These are phyloP conservation scores for Agrochola macilenta DNA, from an alignment of 2,888 invertebrate species.

Conservation along the genomic window DNA sequence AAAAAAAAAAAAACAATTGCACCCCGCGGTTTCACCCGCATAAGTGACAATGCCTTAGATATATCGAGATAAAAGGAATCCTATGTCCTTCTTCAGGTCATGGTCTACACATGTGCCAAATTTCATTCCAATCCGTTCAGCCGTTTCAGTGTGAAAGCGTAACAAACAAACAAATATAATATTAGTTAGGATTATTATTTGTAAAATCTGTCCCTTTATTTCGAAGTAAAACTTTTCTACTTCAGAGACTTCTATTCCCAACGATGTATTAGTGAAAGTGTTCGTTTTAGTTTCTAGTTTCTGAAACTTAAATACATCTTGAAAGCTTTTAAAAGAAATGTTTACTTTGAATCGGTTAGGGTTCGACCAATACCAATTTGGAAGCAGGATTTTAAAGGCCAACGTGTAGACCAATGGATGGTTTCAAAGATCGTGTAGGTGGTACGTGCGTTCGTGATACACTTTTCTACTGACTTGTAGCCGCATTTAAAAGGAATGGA, in stretches of 20 bases:
- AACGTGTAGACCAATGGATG: slow-evolving; percentile 5
- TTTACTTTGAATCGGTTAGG: slow-evolving; percentile 37
- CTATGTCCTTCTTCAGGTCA: too few species aligned
- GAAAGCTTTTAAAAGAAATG: slow-evolving; percentile 35
- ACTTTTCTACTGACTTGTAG: not conserved
- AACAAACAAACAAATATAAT: too few species aligned
- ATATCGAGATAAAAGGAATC: too few species aligned
- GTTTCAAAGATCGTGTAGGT: slow-evolving; percentile 17
- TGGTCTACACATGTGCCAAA: too few species aligned
- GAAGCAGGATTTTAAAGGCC: slow-evolving; percentile 20
- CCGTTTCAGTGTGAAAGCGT: too few species aligned
- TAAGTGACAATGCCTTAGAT: too few species aligned
- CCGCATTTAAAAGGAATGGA: not conserved
- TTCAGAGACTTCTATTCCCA: slow-evolving; percentile 15
- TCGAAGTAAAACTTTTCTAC: not conserved
- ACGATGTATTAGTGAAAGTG: slow-evolving; percentile 16
- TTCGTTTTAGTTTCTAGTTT: slow-evolving; percentile 3
- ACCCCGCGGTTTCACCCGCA: too few species aligned
- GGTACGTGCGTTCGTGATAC: not conserved
- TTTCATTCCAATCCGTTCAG: too few species aligned
- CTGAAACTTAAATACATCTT: slow-evolving; percentile 28
- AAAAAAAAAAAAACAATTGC: too few species aligned
- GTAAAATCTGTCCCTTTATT: not conserved
- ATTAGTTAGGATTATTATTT: not conserved
- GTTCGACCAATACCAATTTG: slow-evolving; percentile 32